Conservation (phyloP, 2,113 vertebrate species). For the Miniopterus natalensis region DNA sequence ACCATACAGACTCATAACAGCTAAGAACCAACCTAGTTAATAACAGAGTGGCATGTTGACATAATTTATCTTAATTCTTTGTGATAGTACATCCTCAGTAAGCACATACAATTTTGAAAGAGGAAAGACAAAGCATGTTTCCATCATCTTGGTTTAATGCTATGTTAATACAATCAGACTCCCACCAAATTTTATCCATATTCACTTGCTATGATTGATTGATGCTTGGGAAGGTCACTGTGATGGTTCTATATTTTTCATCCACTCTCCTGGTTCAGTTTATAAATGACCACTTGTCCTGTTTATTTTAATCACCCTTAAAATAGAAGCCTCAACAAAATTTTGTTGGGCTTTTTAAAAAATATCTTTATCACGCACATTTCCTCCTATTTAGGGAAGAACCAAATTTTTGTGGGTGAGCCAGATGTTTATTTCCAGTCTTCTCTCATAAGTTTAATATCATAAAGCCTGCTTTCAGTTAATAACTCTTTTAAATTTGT, state of each 20-base stretch:
- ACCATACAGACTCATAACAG: background rate
- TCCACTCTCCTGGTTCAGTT: background rate
- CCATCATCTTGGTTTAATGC: background rate
- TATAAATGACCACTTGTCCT: background rate
- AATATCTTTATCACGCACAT: background rate
- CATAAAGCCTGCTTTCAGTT: background rate
- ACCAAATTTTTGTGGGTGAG: background rate
- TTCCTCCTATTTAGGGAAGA: background rate
- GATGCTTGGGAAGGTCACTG: background rate
- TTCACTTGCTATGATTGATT: background rate
- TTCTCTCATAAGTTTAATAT: background rate
- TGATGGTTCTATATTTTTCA: background rate
- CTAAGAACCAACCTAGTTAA: background rate
- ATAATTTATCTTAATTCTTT: background rate
- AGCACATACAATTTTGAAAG: background rate
- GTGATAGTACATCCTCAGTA: background rate
- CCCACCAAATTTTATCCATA: background rate
- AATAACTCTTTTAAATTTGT: background rate
- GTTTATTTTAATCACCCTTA: slow-evolving; percentile 15
- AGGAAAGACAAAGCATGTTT: background rate
- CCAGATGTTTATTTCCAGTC: background rate
- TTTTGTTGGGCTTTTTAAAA: background rate
- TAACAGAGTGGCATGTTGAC: background rate
- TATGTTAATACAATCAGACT: background rate
- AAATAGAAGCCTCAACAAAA: background rate